These are phyloP conservation scores for Decapterus maruadsi DNA, from an alignment of 2,797 vertebrate genomes.

Conservation along the genomic window DNA sequence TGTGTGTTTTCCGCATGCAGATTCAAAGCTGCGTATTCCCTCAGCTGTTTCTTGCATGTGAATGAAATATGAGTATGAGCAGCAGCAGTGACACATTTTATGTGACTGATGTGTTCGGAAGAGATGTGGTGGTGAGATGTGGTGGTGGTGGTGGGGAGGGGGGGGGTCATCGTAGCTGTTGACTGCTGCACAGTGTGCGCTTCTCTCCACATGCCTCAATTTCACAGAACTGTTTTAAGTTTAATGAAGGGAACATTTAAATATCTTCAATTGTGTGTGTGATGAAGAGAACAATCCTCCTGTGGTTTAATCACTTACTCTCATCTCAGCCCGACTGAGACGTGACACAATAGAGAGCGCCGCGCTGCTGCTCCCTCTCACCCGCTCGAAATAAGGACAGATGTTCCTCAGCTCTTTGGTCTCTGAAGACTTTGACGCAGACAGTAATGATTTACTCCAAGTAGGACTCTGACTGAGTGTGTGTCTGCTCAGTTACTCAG, in stretches of 20 bases:
- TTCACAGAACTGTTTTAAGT: constrained; percentile 44
- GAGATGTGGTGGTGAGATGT: background rate
- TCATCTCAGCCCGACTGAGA: constrained; percentile 57
- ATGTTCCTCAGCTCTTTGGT: constrained; percentile 57
- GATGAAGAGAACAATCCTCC: constrained; percentile 42
- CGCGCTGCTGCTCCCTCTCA: constrained; percentile 3
- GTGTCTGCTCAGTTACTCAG: constrained; percentile 44
- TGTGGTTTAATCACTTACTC: constrained; percentile 57
- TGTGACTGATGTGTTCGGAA: constrained; percentile 1
- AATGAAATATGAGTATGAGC: constrained; percentile 23
- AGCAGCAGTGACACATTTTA: constrained; percentile 16
- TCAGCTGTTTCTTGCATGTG: constrained; percentile 13
- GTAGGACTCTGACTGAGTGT: constrained; percentile 37
- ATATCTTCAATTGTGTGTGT: constrained; percentile 28
- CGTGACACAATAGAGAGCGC: constrained; percentile 37
- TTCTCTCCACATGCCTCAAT: constrained; percentile 26
- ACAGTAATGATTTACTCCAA: constrained; percentile 48
- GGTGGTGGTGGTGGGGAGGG: background rate
- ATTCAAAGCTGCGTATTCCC: background rate
- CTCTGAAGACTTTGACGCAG: constrained; percentile 53
- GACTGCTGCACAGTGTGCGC: background rate
- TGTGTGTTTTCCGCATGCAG: constrained; percentile 14
- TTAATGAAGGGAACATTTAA: constrained; percentile 64
- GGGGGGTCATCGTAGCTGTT: constrained; percentile 21
- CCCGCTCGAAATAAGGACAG: constrained; percentile 53